Evolutionary conservation across 1,140 invertebrate genomes (phyloP).

Genomic region (Sitobion miscanthi): DNA sequence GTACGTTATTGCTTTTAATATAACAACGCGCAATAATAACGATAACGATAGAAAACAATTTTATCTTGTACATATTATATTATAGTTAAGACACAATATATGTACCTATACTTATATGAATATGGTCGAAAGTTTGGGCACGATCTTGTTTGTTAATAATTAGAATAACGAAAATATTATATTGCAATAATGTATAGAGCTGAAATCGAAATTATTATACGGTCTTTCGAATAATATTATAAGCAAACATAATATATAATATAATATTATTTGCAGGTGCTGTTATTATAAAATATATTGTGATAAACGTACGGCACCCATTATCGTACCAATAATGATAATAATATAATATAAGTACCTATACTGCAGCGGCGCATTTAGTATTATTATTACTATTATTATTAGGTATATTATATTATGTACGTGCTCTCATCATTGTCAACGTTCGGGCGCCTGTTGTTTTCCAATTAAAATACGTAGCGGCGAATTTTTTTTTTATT

Average conservation of each 20-base stretch:
- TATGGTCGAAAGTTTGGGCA: too few species aligned
- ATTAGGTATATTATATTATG: slow-evolving; percentile 14
- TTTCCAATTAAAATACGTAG: slow-evolving; percentile 38
- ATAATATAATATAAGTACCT: background rate
- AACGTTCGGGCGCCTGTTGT: slow-evolving; percentile 32
- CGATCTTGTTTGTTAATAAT: background rate
- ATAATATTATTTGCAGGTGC: background rate
- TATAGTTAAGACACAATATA: too few species aligned
- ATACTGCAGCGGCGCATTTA: background rate
- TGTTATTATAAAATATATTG: background rate
- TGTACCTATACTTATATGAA: too few species aligned
- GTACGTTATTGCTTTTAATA: background rate
- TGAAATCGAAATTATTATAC: too few species aligned
- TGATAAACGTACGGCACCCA: background rate
- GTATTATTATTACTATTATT: background rate
- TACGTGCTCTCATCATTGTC: background rate
- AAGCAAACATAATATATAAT: background rate
- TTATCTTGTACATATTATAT: background rate
- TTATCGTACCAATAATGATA: background rate
- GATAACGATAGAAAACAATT: background rate
- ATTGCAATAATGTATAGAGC: background rate
- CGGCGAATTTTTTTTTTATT: background rate
- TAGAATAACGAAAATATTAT: background rate
- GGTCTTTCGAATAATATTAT: background rate
- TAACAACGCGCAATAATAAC: too few species aligned